Evolutionary conservation across 2,797 vertebrate genomes (phyloP).

Genomic region (Trematomus bernacchii): DNA sequence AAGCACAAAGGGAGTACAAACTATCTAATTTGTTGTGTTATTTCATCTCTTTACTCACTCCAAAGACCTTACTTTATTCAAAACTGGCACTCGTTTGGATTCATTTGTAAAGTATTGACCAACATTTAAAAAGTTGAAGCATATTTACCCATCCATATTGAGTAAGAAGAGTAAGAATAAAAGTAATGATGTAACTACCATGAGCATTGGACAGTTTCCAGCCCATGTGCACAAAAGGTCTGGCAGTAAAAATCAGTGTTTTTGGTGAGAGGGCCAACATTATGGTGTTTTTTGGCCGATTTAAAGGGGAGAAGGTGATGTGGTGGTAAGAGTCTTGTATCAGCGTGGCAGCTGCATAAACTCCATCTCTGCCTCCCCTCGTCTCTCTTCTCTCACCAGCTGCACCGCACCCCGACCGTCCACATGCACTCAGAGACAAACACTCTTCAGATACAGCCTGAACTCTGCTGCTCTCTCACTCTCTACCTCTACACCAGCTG

Average conservation of each 20-base stretch:
- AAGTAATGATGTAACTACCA: conserved; percentile 11
- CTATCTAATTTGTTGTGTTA: conserved; percentile 79
- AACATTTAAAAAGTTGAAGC: not conserved
- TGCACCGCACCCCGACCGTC: conserved; percentile 75
- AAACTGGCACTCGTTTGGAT: conserved; percentile 19
- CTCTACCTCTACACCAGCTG: conserved; percentile 81
- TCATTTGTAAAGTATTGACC: not conserved
- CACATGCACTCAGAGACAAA: conserved; percentile 79
- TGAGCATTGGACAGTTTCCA: conserved; percentile 6
- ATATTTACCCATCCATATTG: conserved; percentile 1
- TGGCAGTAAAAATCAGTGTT: conserved; percentile 21
- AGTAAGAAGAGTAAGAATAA: conserved; percentile 9
- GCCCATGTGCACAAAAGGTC: conserved; percentile 21
- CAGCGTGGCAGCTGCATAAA: conserved; percentile 82
- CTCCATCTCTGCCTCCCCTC: conserved; percentile 72
- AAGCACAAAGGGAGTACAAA: conserved; percentile 72
- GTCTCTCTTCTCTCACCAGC: conserved; percentile 75
- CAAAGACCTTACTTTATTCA: not conserved
- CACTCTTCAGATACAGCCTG: conserved; percentile 82
- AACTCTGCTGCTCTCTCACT: conserved; percentile 77
- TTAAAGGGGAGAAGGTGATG: conserved; percentile 72
- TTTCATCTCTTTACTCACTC: conserved; percentile 54
- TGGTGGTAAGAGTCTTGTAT: conserved; percentile 71
- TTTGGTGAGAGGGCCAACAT: conserved; percentile 45
- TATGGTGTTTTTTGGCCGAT: conserved; percentile 45